Conservation (phyloP, 2,888 invertebrate species). For the Steinernema hermaphroditum region DNA sequence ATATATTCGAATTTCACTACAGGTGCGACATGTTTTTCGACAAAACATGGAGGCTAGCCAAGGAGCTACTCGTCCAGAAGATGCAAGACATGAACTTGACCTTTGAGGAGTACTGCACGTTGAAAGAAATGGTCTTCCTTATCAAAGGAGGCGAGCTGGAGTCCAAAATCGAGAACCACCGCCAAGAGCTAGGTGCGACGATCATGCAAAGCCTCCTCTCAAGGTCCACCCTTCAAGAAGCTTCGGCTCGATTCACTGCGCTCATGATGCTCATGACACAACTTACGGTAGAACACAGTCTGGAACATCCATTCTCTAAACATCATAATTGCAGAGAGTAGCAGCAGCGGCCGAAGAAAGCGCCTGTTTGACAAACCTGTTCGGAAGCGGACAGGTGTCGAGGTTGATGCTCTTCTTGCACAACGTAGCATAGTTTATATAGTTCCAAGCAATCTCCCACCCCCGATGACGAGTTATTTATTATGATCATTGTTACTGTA, state of each 20-base stretch:
- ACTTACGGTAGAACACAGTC: background rate
- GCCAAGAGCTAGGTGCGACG: background rate
- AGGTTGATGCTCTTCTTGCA: conserved; percentile 1
- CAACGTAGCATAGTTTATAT: background rate
- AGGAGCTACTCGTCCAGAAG: background rate
- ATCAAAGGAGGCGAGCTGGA: background rate
- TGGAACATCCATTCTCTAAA: background rate
- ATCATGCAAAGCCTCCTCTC: background rate
- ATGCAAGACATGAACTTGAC: background rate
- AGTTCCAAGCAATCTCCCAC: too few species aligned
- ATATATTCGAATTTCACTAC: too few species aligned
- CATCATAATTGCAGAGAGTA: background rate
- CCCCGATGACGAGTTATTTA: too few species aligned
- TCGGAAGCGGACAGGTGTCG: background rate
- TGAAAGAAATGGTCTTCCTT: background rate
- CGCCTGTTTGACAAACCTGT: background rate
- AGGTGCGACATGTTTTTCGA: conserved; percentile 3
- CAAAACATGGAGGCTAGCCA: background rate
- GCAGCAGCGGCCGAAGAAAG: conserved; percentile 10
- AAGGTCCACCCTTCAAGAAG: background rate
- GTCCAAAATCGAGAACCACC: background rate
- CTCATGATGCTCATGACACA: background rate
- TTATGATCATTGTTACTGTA: too few species aligned
- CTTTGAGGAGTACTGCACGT: background rate
- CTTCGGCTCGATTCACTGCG: background rate